Conservation (phyloP, 2,113 vertebrate species). For the Rhodinocichla rosea region DNA sequence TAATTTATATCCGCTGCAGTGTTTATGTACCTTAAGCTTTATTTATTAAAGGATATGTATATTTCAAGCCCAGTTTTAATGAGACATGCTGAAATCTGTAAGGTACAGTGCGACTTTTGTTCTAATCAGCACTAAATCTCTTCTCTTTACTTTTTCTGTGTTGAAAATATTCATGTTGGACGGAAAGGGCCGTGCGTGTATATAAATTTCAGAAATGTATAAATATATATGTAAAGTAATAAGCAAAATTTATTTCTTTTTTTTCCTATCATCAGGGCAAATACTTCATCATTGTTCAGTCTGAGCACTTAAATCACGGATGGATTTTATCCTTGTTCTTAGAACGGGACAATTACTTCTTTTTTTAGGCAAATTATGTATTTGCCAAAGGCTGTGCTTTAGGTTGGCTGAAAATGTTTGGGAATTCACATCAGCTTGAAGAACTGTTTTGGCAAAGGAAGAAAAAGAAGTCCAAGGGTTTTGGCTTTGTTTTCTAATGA, state of each 20-base stretch:
- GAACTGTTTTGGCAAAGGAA: conserved; percentile 21
- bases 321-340: background rate
- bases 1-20: conserved; percentile 67
- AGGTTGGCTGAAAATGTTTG: background rate
- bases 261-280: background rate
- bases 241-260: conserved; percentile 15
- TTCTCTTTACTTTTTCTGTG: conserved; percentile 62
- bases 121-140: conserved; percentile 67
- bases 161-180: conserved; percentile 63
- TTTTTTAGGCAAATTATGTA: background rate
- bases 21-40: conserved; percentile 64
- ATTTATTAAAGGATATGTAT: conserved; percentile 67
- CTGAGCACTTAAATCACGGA: background rate
- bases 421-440: background rate
- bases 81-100: conserved; percentile 65
- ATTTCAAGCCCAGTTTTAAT: conserved; percentile 68
- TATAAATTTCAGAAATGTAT: conserved; percentile 17
- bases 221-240: conserved; percentile 7
- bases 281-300: background rate
- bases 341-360: background rate
- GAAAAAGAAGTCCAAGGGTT: background rate
- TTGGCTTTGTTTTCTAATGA: conserved; percentile 40
- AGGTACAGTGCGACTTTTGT: conserved; percentile 66
- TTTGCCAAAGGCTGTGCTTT: background rate
- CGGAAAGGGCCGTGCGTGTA: background rate